Evolutionary conservation across 2,797 vertebrate species (phyloP).

Genomic region (Rhodeus uyekii): DNA sequence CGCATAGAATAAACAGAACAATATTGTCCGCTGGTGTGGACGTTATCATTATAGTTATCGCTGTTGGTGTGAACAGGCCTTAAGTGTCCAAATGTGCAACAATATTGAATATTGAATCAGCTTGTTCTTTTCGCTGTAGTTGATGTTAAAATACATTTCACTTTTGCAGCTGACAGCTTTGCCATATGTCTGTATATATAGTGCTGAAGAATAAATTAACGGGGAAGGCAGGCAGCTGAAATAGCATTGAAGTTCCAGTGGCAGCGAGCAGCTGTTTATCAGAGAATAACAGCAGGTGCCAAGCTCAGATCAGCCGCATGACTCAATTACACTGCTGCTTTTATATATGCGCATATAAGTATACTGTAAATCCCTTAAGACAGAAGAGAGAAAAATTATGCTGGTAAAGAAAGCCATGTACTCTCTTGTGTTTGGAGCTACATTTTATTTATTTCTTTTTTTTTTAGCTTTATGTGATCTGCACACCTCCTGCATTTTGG

Average conservation of each 20-base stretch:
- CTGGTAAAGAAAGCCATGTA: background rate
- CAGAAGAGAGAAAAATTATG: background rate
- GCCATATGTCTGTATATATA: background rate
- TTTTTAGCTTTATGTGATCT: background rate
- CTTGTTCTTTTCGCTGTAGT: background rate
- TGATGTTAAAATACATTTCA: background rate
- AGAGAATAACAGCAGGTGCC: slow-evolving; percentile 3
- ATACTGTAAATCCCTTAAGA: background rate
- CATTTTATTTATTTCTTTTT: background rate
- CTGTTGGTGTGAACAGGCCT: background rate
- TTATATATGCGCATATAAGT: background rate
- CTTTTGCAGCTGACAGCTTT: background rate
- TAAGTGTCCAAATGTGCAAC: too few species aligned
- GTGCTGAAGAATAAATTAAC: background rate
- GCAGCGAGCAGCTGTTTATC: background rate
- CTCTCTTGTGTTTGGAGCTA: background rate
- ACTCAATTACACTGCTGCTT: slow-evolving; percentile 22
- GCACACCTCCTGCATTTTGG: background rate
- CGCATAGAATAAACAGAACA: too few species aligned
- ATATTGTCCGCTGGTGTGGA: too few species aligned
- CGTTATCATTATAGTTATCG: background rate
- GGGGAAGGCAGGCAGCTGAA: background rate
- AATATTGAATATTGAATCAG: too few species aligned
- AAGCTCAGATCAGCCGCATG: slow-evolving; percentile 10
- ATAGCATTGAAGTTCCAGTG: slow-evolving; percentile 9